Percentiles rank a stretch among this genome's conserved stretches.
Conservation (phyloP, 1,140 invertebrate genomes). For the Philopotamus ludificatus region DNA sequence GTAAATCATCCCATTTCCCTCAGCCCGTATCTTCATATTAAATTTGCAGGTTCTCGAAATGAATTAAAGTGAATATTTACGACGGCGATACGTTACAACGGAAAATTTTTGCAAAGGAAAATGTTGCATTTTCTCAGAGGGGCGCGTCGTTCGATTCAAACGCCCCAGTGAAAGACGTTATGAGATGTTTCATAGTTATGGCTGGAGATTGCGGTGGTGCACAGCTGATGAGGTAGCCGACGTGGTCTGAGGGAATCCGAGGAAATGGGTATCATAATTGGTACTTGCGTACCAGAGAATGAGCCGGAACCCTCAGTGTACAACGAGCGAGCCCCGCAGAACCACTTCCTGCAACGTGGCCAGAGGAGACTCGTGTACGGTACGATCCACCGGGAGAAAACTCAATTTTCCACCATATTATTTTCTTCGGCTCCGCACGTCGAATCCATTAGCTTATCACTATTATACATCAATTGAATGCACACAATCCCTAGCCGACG, state of each 20-base stretch:
- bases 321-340: conserved; percentile 43
- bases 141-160: no score
- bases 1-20: no score
- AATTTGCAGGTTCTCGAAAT: no score
- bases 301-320: conserved; percentile 58
- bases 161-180: no score
- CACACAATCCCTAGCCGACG: background rate
- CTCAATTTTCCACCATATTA: background rate
- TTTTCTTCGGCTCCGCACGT: background rate
- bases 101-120: no score
- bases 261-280: conserved; percentile 72
- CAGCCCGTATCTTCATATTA: no score
- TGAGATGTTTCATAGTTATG: no score
- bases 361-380: conserved; percentile 41
- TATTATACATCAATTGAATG: background rate
- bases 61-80: no score
- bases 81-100: no score
- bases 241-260: conserved; percentile 16
- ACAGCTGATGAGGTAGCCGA: conserved; percentile 6
- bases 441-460: background rate
- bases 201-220: background rate
- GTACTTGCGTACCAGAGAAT: conserved; percentile 68
- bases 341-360: conserved; percentile 30
- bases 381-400: conserved; percentile 30
- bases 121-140: no score